Base-by-base conservation (phyloP, 2,113 vertebrate genomes). In the Phainopepla nitens region DNA sequence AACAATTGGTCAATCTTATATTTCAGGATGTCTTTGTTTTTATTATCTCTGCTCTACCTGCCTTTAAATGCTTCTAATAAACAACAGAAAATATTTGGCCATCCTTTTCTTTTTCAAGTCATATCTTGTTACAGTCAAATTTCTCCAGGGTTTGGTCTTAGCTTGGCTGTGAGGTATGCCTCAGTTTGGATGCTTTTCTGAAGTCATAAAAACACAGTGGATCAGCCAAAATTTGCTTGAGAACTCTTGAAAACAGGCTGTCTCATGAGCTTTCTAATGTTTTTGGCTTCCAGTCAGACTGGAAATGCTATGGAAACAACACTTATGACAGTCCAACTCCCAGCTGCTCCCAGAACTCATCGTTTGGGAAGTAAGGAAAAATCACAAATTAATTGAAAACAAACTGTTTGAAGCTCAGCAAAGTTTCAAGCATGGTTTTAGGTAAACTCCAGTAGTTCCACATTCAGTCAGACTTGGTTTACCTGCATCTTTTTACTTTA, bases 241-340 rank as follows among this genome's bases (percentile, higher is more conserved):
- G 85, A 94, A 69, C 68, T 96, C 82, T 69, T 71, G 88, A 89
- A 94, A 96, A 77, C 79, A 94, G 80, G n/a, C 71, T 81, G 93
- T 94, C 90, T 95, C 88, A 27, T 93, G 90, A 93, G 91, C 89
- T 89, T 94, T 92, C 78, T 64, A 87, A 86, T 71, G 72, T 65
- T 94, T 89, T 79, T 96, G 96, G 92, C 95, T 97, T 93, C 93
- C 71, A 86, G 15, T 69, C 82, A 93, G 93, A 33, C 79, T 96
- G 93, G 85, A 92, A 96, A 92, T 94, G 88, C 90, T 89, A 96
- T 94, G 96, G 93, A 96, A 97, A 97, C 93, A 93, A 81, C 79
- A 64, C 18, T 92, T 87, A 68, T 79, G 87, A 57, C 87, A 87
- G 90, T 86, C 79, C 85, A 64, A 87, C 71, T 93, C 71, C 70